A percentile compares a stretch with the other conserved stretches of the same genome.
Evolutionary conservation across 2,888 invertebrate species (phyloP).

Genomic region (Suillia variegata): DNA sequence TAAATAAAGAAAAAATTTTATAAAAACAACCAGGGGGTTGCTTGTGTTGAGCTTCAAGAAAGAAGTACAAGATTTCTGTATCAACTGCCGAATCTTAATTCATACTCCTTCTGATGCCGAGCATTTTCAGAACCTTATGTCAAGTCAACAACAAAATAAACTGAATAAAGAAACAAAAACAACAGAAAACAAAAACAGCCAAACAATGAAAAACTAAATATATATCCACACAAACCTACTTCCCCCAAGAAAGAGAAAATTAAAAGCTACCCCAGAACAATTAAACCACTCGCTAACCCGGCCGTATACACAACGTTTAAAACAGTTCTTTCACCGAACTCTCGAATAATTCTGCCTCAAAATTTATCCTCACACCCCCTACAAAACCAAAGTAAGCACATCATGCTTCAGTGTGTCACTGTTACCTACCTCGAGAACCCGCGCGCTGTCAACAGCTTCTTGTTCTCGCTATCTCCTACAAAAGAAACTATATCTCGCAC

Average conservation of each 20-base stretch:
- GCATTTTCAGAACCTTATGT: constrained; percentile 28
- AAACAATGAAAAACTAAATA: background rate
- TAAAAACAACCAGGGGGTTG: too few species aligned
- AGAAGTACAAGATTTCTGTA: constrained; percentile 52
- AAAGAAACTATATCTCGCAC: too few species aligned
- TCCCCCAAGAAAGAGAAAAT: background rate
- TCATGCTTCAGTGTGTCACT: background rate
- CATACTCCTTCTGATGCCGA: constrained; percentile 58
- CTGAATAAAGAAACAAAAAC: constrained; percentile 9
- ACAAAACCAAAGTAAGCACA: too few species aligned
- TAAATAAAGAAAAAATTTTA: too few species aligned
- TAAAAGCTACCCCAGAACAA: background rate
- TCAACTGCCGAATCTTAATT: constrained; percentile 60
- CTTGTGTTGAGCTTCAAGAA: constrained; percentile 37
- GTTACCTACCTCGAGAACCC: background rate
- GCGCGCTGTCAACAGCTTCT: background rate
- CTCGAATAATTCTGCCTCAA: background rate
- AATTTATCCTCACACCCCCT: background rate
- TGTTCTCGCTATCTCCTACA: background rate
- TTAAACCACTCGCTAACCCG: background rate
- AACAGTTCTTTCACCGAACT: background rate
- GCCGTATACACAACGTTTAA: background rate
- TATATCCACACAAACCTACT: background rate
- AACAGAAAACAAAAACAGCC: constrained; percentile 9
- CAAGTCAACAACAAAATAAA: constrained; percentile 19